Evolutionary conservation across 64 coral and sea anemone species (phyloP).

Genomic region (Stichodactyla mertensii): DNA sequence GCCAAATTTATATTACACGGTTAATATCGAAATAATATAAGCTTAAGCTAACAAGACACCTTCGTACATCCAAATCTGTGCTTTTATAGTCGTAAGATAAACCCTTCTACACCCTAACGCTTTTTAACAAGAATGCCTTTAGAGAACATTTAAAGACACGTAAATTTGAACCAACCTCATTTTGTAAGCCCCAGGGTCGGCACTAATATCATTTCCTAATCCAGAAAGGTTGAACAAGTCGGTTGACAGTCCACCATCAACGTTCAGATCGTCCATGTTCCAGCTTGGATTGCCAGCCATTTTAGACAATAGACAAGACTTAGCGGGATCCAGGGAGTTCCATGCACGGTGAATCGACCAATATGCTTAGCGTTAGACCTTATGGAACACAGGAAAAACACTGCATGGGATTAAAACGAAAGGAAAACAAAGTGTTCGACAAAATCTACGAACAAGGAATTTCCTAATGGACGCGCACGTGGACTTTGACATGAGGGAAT

Average conservation of each 20-base stretch:
- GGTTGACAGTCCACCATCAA: conserved; percentile 72
- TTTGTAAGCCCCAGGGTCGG: conserved; percentile 73
- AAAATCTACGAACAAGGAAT: background rate
- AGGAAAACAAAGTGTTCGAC: background rate
- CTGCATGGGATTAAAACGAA: background rate
- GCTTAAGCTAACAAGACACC: no score
- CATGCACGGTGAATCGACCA: background rate
- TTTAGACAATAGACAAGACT: background rate
- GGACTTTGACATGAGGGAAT: conserved; percentile 29
- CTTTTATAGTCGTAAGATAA: background rate
- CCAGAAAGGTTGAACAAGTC: conserved; percentile 86
- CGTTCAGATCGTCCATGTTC: conserved; percentile 68
- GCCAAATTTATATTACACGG: background rate
- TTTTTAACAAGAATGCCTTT: background rate
- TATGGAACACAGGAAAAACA: background rate
- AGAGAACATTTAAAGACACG: background rate
- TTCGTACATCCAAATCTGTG: background rate
- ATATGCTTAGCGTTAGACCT: background rate
- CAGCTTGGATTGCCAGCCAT: conserved; percentile 76
- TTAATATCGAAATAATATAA: background rate
- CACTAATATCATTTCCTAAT: conserved; percentile 74
- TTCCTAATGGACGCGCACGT: conserved; percentile 10
- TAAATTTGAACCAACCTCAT: conserved; percentile 60
- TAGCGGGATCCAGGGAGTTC: background rate
- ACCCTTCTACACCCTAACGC: background rate